Base-by-base conservation (phyloP, 1,140 invertebrate genomes). In the Drosophila pachea region DNA sequence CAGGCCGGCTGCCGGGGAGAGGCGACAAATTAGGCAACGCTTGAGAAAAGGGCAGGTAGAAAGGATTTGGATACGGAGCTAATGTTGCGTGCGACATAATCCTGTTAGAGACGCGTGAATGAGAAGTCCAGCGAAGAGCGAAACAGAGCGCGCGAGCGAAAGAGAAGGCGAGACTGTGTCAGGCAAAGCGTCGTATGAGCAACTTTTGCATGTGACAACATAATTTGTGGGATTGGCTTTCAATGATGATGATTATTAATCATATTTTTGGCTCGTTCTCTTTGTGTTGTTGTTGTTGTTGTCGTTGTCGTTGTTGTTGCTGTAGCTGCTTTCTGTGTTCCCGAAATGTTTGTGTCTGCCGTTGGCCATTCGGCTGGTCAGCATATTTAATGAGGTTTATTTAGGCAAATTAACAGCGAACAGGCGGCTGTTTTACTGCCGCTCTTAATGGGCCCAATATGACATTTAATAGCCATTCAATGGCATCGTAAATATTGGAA, bases 21-120 rank as follows among this genome's bases (percentile, higher is more conserved):
- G 71, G 56, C 50, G 77, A 70, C 78, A 83, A 83, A 84, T 83
- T 83, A 70, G 76, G 47, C 76, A 75, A 67, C 66, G 64, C 58
- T 53, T 61, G 55, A 67, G 53, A 65, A 60, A 56, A 50, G 32
- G 45, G 65, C 35, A 62, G 68, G 62, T 65, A 59, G 72, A 54
- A 63, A 61, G 72, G 54, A 60, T 48, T 64, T 40, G 33, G 40
- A 56, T 8, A 35, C 33, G 74, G 60, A 62, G 72, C 68, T 86
- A 86, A 86, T 86, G 82, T 86, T 86, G 81, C 81, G 67, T 86
- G 82, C 76, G 68, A 75, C 72, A 74, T 86, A 81, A 86, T 86
- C 82, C 81, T 86, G 82, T 86, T 86, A 86, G 74, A 65, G 67
- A 75, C 68, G 81, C 76, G 73, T 79, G 73, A 86, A 69, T 73